Base-by-base conservation (phyloP, 2,797 vertebrate genomes). In the Pipistrellus nathusii region DNA sequence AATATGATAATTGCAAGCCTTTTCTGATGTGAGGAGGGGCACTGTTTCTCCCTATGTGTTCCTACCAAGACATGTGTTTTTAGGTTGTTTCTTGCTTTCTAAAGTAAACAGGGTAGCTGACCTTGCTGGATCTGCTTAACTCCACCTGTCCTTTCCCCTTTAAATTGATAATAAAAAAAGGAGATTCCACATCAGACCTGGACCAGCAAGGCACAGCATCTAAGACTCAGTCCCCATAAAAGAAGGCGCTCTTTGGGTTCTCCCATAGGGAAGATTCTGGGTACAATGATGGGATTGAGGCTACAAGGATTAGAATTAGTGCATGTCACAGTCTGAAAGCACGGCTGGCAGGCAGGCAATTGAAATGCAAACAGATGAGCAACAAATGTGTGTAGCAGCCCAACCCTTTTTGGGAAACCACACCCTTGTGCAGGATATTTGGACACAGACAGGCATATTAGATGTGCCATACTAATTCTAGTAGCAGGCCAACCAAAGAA, bases 401-500 rank as follows among this genome's bases (percentile, higher is more conserved):
- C 3, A 6, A 20, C 8, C 1, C 66, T 15, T 30, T 55, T 10
- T 32, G 32, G 93, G 81, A 88, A 21, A 72, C 81, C 30, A 44
- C 57, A 64, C 44, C 51, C 62, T 57, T 38, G 46, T 5, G n/a
- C 44, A 13, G 57, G 87, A 23, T 59, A 55, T 77, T 17, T 78
- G 91, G 51, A 90, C 51, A 38, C 57, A 85, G 8, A 30, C 51
- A 23, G 77, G 85, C 44, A 0, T 25, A 38, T 68, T 57, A 35
- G 57, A 83, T 5, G 55, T 62, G 83, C 88, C 12, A 15, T 30
- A 41, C 32, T 32, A 30, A 77, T 68, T 80, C 83, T 78, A 76
- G 95, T 3, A 76, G 73, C 27, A 17, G 62, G 75, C 90, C 82
- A 25, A 72, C 80, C 81, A 82, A 92, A 57, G 91, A 91, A 91